Percentiles rank a stretch among this genome's conserved stretches.
These are phyloP conservation scores for Platichthys flesus DNA, from an alignment of 2,113 vertebrate genomes.

Conservation along the genomic window DNA sequence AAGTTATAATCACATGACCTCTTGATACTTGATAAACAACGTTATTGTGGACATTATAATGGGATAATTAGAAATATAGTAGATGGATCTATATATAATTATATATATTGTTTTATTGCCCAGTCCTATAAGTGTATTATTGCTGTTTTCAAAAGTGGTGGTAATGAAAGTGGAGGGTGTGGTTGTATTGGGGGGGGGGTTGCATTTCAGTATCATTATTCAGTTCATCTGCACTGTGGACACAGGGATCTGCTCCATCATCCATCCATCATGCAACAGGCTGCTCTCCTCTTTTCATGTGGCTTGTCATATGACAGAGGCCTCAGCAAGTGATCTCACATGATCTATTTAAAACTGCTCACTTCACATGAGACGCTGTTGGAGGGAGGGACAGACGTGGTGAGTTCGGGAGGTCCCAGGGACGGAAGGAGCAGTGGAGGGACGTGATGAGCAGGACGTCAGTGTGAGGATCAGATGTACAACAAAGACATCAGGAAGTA, in stretches of 20 bases:
- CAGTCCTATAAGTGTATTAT: too few species aligned
- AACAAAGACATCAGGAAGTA: neutral
- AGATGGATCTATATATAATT: too few species aligned
- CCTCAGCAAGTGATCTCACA: slow-evolving; percentile 29
- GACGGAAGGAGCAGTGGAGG: neutral
- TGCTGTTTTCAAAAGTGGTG: neutral
- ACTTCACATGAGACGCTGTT: slow-evolving; percentile 7
- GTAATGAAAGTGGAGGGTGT: neutral
- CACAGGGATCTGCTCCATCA: neutral
- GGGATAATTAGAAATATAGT: too few species aligned
- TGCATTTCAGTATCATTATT: neutral
- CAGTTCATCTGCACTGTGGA: too few species aligned
- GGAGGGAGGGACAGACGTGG: neutral
- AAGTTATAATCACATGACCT: too few species aligned
- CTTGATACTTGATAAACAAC: too few species aligned
- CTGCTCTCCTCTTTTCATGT: neutral
- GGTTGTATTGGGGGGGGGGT: neutral
- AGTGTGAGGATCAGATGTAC: neutral
- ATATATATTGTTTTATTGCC: too few species aligned
- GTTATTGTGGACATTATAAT: too few species aligned
- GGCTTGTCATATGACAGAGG: slow-evolving; percentile 20
- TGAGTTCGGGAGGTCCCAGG: neutral
- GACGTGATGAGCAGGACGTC: neutral
- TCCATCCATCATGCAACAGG: slow-evolving; percentile 2
- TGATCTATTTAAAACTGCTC: slow-evolving; percentile 20